Evolutionary conservation across 2,888 invertebrate species (phyloP).

Genomic region (Craniophora ligustri): DNA sequence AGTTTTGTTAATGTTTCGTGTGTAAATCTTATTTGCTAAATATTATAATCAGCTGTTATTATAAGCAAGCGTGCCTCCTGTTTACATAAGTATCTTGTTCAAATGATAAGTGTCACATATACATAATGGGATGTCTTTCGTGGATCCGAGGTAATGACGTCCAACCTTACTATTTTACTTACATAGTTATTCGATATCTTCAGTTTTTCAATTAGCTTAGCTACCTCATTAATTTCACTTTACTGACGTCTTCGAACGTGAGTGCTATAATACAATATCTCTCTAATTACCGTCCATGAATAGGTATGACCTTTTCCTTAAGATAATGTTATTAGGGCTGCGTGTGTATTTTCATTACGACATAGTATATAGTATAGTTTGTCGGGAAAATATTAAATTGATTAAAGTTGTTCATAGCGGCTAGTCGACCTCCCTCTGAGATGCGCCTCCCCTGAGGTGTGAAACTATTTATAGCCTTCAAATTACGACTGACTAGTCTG

Average conservation of each 20-base stretch:
- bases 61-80: conserved; percentile 33
- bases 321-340: conserved; percentile 42
- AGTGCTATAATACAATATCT: not conserved
- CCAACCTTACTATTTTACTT: conserved; percentile 58
- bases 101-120: conserved; percentile 67
- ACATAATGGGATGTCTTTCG: conserved; percentile 81
- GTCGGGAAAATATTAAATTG: conserved; percentile 21
- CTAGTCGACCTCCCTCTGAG: conserved; percentile 51
- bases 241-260: conserved; percentile 10
- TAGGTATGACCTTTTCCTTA: conserved; percentile 45
- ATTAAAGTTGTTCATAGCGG: conserved; percentile 13
- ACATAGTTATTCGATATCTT: conserved; percentile 34
- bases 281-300: conserved; percentile 1
- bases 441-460: conserved; percentile 44
- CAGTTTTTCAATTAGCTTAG: conserved; percentile 33
- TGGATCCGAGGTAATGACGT: conserved; percentile 85
- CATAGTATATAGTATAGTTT: conserved; percentile 39
- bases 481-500: conserved; percentile 7
- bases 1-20: conserved; percentile 15
- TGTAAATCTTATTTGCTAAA: conserved; percentile 22
- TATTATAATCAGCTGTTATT: conserved; percentile 24
- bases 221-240: conserved; percentile 22
- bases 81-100: conserved; percentile 40
- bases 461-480: conserved; percentile 49
- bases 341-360: conserved; percentile 44